Base-by-base conservation (phyloP, 1,140 invertebrate genomes). In the Pogonomyrmex californicus region DNA sequence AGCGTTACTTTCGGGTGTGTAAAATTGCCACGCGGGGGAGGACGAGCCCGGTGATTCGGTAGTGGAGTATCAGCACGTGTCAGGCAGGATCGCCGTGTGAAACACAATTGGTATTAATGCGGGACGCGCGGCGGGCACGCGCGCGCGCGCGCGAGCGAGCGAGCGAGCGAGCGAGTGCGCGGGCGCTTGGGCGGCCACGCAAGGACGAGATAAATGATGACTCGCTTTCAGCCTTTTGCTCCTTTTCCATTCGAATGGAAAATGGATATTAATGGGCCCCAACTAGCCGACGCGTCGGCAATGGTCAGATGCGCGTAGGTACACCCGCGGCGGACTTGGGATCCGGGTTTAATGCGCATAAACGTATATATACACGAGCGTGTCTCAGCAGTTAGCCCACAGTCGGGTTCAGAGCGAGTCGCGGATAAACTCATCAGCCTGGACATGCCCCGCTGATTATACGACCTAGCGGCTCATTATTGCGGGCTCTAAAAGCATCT, bases 221-320 rank as follows among this genome's bases (percentile, higher is more conserved):
- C 81, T 90, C 68, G 91, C 87, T 92, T 78, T 83, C 79, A 85
- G 87, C 83, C 86, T 90, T 93, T 92, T 87, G 68, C 88, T 90
- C 91, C 89, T 93, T 93, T 92, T 90, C 90, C 90, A 89, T 92
- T 89, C 86, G 86, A 87, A 92, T 88, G 90, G 92, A 91, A 94
- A 94, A 94, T 93, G 90, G 93, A 93, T 93, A 94, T 93, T 93
- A 94, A 94, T 94, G 93, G 92, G 89, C 81, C 65, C 65, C 85
- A 82, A 86, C 65, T 75, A 87, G 77, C 81, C 62, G 79, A n/a
- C 77, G 63, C 88, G 62, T 73, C 62, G 83, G 33, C 51, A 85
- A 58, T 73, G 89, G 82, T 70, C 79, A 90, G 60, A 60, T 70
- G 66, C 23, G 54, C 58, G 65, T 68, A 58, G 68, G 14, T 79